Evolutionary conservation across 2,888 invertebrate species (phyloP).

Genomic region (Xestia c-nigrum): DNA sequence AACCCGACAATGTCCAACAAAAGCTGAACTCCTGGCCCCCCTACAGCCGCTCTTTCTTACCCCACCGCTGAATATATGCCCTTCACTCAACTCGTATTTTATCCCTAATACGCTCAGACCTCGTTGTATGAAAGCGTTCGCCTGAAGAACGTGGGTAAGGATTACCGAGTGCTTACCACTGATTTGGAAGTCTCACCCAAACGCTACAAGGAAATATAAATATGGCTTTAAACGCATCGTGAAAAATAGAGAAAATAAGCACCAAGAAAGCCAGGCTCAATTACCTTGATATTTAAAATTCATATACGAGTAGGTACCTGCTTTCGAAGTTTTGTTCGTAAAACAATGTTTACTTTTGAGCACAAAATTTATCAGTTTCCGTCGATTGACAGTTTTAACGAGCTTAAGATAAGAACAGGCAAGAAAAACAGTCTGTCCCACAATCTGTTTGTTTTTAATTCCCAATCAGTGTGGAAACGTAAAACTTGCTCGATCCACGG

Average conservation of each 20-base stretch:
- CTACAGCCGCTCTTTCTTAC: slow-evolving; percentile 46
- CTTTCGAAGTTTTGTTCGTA: neutral
- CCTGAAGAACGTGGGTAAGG: slow-evolving; percentile 25
- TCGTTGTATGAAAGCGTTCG: slow-evolving; percentile 30
- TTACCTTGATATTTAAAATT: neutral
- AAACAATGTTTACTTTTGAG: slow-evolving; percentile 14
- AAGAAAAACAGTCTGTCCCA: slow-evolving; percentile 31
- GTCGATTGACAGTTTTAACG: slow-evolving; percentile 28
- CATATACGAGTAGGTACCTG: neutral
- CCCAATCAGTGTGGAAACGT: slow-evolving; percentile 47
- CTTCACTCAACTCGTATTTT: slow-evolving; percentile 59
- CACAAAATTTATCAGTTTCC: slow-evolving; percentile 27
- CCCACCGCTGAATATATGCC: slow-evolving; percentile 42
- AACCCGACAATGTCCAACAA: neutral
- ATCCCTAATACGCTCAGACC: slow-evolving; percentile 44
- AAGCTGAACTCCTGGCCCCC: neutral
- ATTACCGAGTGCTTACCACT: slow-evolving; percentile 9
- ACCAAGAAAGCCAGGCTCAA: neutral
- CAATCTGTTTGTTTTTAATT: slow-evolving; percentile 53
- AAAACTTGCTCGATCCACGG: slow-evolving; percentile 37
- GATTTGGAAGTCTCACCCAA: slow-evolving; percentile 16
- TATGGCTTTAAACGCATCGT: neutral
- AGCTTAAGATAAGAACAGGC: slow-evolving; percentile 19
- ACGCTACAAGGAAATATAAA: neutral
- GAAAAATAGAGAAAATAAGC: neutral